phyloP scores from a whole-genome alignment of 30 jellyfish, hydroid and myxozoan species.

The Hydractinia symbiolongicarpus region DNA sequence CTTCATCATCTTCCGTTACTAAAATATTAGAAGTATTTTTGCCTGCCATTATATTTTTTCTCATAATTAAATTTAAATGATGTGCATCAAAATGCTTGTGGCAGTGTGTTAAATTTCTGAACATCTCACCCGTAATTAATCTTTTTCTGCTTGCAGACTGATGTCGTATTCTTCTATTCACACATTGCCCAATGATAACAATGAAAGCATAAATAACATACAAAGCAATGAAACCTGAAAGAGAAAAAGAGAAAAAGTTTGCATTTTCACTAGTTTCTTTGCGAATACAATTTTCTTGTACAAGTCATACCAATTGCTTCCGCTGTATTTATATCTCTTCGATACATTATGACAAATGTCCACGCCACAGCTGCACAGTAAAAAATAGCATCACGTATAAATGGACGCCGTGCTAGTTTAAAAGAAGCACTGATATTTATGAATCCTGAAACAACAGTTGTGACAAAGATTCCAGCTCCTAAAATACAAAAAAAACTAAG shows the following conservation, averaged over 20 bases:
- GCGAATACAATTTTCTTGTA: background rate
- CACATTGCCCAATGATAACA: conserved; percentile 76
- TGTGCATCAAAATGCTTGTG: too few relatives aligned
- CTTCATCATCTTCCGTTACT: conserved; percentile 4
- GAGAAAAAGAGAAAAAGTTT: background rate
- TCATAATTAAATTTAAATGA: background rate
- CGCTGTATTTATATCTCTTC: conserved; percentile 56
- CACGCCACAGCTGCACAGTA: conserved; percentile 73
- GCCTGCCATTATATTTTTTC: background rate
- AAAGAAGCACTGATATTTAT: conserved; percentile 57
- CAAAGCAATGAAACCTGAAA: conserved; percentile 66
- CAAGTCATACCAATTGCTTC: conserved; percentile 69
- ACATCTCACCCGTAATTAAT: background rate
- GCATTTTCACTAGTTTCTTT: background rate
- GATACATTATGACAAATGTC: conserved; percentile 76
- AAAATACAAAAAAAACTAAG: background rate
- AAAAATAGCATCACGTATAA: conserved; percentile 61
- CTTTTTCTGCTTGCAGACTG: background rate
- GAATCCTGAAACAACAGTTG: conserved; percentile 79
- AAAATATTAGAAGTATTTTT: background rate
- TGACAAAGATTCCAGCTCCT: conserved; percentile 93
- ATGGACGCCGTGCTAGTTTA: conserved; percentile 78
- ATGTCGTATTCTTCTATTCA: conserved; percentile 42
- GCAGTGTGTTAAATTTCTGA: too few relatives aligned
- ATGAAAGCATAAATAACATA: conserved; percentile 59